A percentile compares a stretch with the other conserved stretches of the same genome.
Evolutionary conservation across 92 coral and sea anemone species (phyloP).

Genomic region (Desmophyllum pertusum): DNA sequence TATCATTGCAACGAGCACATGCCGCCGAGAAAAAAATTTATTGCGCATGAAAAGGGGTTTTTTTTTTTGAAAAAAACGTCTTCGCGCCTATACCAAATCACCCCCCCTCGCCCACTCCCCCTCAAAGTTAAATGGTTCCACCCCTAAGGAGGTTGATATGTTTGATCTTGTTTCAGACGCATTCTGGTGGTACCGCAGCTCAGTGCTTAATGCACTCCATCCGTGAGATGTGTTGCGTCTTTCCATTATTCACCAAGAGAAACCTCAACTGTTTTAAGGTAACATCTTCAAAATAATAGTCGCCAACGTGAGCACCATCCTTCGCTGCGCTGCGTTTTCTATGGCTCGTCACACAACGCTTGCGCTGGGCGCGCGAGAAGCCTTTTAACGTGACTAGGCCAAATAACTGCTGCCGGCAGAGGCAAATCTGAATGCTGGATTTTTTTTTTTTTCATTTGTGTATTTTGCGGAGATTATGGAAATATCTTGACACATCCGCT

Average conservation of each 20-base stretch:
- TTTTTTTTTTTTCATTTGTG: background rate
- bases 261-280: constrained; percentile 90
- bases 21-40: too few relatives aligned
- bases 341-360: background rate
- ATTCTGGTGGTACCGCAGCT: constrained; percentile 98
- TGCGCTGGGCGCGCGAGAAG: background rate
- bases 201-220: constrained; percentile 97
- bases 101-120: too few relatives aligned
- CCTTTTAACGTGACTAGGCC: background rate
- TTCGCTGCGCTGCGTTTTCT: background rate
- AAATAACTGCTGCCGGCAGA: background rate
- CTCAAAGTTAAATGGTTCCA: too few relatives aligned
- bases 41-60: too few relatives aligned
- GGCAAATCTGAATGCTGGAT: background rate
- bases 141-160: too few relatives aligned
- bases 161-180: constrained; percentile 50
- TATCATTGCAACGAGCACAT: too few relatives aligned
- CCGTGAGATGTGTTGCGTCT: constrained; percentile 97
- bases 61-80: too few relatives aligned
- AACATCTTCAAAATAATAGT: background rate
- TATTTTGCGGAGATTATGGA: too few relatives aligned
- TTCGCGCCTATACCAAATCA: too few relatives aligned
- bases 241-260: constrained; percentile 81
- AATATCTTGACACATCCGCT: background rate
- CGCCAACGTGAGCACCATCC: too few relatives aligned